phyloP scores from a whole-genome alignment of 1,140 invertebrate species.

The Drosophila yakuba region DNA sequence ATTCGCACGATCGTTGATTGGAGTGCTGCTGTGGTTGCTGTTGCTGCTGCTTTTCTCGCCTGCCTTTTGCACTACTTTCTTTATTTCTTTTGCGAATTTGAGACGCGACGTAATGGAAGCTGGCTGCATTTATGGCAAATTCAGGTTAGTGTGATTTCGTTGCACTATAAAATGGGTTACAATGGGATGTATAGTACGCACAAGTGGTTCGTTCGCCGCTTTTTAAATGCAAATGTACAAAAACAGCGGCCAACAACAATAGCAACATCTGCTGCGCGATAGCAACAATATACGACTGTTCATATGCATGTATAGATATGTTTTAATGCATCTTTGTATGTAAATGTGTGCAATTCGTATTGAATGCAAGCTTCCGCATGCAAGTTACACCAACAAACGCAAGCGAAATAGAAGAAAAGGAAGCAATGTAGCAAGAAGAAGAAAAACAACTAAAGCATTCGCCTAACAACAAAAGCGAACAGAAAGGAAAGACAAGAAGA shows the following conservation, averaged over 20 bases:
- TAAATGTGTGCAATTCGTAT: conserved; percentile 48
- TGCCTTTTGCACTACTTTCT: conserved; percentile 38
- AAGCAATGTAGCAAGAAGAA: conserved; percentile 7
- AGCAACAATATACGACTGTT: conserved; percentile 49
- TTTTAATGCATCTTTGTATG: conserved; percentile 14
- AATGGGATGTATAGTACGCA: conserved; percentile 49
- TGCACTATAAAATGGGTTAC: conserved; percentile 72
- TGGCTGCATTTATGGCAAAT: conserved; percentile 74
- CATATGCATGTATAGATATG: conserved; percentile 30
- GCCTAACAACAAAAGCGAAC: conserved; percentile 10
- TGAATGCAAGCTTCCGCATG: conserved; percentile 69
- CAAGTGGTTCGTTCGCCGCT: conserved; percentile 61
- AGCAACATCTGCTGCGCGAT: conserved; percentile 65
- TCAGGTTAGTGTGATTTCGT: conserved; percentile 81
- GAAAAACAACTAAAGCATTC: conserved; percentile 3
- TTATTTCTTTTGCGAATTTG: conserved; percentile 62
- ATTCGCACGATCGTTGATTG: conserved; percentile 56
- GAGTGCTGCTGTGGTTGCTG: conserved; percentile 11
- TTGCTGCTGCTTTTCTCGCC: conserved; percentile 28
- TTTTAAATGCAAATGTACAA: conserved; percentile 28
- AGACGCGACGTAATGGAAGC: conserved; percentile 65
- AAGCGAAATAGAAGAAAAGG: conserved; percentile 36
- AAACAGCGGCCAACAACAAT: conserved; percentile 49
- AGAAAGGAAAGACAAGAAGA: conserved; percentile 3
- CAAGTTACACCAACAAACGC: conserved; percentile 51